Evolutionary conservation across 2,113 vertebrate species (phyloP).

Genomic region (Myanophis thanlyinensis): DNA sequence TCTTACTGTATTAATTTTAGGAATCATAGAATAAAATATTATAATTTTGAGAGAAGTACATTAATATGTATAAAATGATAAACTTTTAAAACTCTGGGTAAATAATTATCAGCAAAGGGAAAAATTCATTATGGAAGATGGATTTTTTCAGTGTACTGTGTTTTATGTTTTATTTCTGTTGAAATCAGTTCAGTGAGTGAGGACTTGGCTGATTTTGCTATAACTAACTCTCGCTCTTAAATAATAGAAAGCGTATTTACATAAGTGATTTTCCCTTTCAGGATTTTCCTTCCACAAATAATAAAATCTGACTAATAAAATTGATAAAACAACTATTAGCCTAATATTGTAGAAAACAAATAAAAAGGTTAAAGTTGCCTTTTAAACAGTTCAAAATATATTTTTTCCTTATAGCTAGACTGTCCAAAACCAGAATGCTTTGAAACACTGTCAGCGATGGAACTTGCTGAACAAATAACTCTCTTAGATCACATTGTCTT

Average conservation of each 20-base stretch:
- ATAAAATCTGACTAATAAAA: background rate
- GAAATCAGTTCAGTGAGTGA: background rate
- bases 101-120: background rate
- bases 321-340: background rate
- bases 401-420: slow-evolving; percentile 76
- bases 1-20: background rate
- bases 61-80: background rate
- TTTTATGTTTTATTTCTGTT: background rate
- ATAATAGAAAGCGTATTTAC: background rate
- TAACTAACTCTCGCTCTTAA: background rate
- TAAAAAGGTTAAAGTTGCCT: background rate
- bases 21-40: background rate
- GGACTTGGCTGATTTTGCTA: background rate
- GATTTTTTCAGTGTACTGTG: background rate
- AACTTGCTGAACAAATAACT: slow-evolving; percentile 96
- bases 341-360: background rate
- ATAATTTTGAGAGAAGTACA: background rate
- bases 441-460: slow-evolving; percentile 93
- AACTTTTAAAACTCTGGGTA: background rate
- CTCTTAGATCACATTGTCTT: slow-evolving; percentile 94
- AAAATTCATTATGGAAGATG: background rate
- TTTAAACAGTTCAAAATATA: slow-evolving; percentile 5
- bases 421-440: slow-evolving; percentile 87
- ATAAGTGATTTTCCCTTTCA: background rate
- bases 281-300: background rate